Base-by-base conservation (phyloP, 2,888 invertebrate genomes). In the Arge pagana region DNA sequence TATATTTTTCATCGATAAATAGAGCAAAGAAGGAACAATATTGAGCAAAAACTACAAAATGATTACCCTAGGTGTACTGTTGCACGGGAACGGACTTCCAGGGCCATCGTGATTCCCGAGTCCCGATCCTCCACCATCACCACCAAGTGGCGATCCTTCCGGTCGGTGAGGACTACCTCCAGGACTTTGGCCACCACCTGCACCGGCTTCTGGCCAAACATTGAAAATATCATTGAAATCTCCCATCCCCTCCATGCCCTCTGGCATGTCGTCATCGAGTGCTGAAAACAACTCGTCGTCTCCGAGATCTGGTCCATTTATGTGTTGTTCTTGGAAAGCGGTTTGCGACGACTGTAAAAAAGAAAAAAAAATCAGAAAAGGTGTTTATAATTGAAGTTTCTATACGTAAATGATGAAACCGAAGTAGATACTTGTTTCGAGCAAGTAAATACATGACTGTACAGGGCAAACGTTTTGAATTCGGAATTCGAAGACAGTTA, bases 201-300 rank as follows among this genome's bases (percentile, higher is more conserved):
- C 77, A 4, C 80, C 82, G 10, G 80, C 72, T 50, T 84, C 85
- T 3, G 82, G 81, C 87, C 87, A 87, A 36, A 79, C 78, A 66
- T 83, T 85, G 78, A 93, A 90, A 72, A 93, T 86, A 74, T 91
- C 93, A 56, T 85, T 86, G 65, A 87, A 83, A 65, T 88, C 88
- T 63, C 86, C 83, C 84, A 85, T 83, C 67, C 85, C 85, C 67
- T 87, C 88, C 72, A 84, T 84, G 11, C 85, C 86, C 64, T 88
- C 88, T 56, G 82, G 78, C 77, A 83, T 81, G 56, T 82, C 83
- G 55, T 83, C 85, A 55, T 82, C 81, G 61, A 85, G 77, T 36
- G 83, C 85, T 35, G 81, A 82, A 60, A 87, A 83, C 40, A 89
- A 78, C 64, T 86, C 86, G 58, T 84, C 84, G 61, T 88, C 88